Evolutionary conservation across 2,113 vertebrate genomes (phyloP).

Genomic region (Centropus unirufus): DNA sequence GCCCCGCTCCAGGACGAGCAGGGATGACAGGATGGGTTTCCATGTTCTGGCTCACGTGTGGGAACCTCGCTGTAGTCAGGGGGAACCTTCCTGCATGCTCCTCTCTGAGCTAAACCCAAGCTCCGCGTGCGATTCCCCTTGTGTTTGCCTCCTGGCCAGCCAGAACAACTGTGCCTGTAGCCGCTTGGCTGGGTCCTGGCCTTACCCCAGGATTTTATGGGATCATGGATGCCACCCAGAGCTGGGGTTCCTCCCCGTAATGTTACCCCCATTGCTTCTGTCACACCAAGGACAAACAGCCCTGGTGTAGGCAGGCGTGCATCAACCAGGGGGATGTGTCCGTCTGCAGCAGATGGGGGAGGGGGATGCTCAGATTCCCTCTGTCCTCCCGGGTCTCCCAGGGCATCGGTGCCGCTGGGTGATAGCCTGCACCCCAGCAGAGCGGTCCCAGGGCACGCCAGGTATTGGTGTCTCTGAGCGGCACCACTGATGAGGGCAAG

Average conservation of each 20-base stretch:
- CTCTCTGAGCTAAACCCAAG: neutral
- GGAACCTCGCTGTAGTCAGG: accelerated
- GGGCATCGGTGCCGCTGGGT: neutral
- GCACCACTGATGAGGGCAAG: neutral
- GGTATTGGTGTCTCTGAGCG: neutral
- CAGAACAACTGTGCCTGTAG: neutral
- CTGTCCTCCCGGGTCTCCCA: neutral
- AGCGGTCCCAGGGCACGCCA: neutral
- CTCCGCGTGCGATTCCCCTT: accelerated
- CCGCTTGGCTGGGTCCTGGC: neutral
- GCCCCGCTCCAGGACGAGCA: neutral
- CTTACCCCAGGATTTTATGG: neutral
- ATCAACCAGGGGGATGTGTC: neutral
- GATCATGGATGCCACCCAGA: neutral
- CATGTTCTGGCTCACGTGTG: neutral
- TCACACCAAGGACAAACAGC: neutral
- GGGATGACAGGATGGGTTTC: neutral
- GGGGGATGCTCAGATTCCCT: neutral
- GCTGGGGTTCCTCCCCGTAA: neutral
- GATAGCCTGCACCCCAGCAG: neutral
- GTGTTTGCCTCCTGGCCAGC: neutral
- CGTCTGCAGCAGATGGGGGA: constrained; percentile 12
- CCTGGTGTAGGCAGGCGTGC: neutral
- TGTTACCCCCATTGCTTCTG: neutral
- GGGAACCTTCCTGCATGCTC: accelerated